These are phyloP conservation scores for Drosophila pectinifera DNA, from an alignment of 1,140 invertebrate genomes.

Conservation along the genomic window DNA sequence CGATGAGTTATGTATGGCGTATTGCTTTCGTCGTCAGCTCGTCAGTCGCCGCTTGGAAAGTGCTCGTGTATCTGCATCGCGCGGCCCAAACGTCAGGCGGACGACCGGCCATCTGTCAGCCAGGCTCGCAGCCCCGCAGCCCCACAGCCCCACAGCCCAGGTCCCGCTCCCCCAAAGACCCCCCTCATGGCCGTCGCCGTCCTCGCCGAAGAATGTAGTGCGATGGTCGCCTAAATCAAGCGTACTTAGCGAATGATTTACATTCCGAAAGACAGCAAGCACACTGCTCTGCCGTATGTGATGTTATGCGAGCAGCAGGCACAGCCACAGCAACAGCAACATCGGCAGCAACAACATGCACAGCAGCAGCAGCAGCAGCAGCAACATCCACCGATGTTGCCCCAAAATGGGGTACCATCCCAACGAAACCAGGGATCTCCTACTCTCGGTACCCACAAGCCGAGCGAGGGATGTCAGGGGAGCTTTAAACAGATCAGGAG, in stretches of 20 bases:
- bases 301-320: constrained; percentile 81
- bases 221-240: constrained; percentile 85
- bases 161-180: constrained; percentile 1
- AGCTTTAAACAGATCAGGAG: too few species aligned
- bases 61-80: constrained; percentile 79
- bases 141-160: constrained; percentile 19
- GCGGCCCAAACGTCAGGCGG: constrained; percentile 60
- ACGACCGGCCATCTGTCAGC: constrained; percentile 68
- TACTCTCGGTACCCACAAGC: too few species aligned
- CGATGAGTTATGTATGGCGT: constrained; percentile 85
- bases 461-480: too few species aligned
- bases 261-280: constrained; percentile 85
- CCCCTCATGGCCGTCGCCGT: constrained; percentile 1
- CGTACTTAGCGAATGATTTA: constrained; percentile 85
- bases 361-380: constrained; percentile 37
- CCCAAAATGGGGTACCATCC: constrained; percentile 11
- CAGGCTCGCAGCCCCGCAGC: constrained; percentile 31
- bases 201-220: constrained; percentile 78
- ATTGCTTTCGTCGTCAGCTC: constrained; percentile 84
- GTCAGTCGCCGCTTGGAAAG: constrained; percentile 65
- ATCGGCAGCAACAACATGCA: constrained; percentile 27
- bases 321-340: constrained; percentile 34
- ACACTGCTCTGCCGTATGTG: constrained; percentile 84
- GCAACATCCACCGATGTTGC: constrained; percentile 26
- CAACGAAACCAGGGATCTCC: constrained; percentile 45